phyloP scores from a whole-genome alignment of 1,140 invertebrate species.

The Drosophila busckii region DNA sequence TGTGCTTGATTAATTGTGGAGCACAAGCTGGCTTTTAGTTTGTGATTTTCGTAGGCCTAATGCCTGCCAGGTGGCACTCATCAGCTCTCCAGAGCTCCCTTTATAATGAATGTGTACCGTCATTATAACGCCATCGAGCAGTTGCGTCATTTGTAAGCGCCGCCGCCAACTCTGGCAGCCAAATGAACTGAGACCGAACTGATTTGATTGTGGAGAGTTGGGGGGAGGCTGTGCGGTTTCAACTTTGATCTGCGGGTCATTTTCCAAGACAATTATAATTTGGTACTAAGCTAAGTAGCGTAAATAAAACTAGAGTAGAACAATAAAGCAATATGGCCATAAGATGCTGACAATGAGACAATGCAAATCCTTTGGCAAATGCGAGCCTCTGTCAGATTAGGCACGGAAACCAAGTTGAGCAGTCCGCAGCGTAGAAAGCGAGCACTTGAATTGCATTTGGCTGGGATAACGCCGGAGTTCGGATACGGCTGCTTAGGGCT shows the following conservation, averaged over 20 bases:
- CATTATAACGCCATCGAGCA: constrained; percentile 71
- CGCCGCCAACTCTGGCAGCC: constrained; percentile 11
- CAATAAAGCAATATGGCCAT: constrained; percentile 24
- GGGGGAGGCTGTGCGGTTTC: too few species aligned
- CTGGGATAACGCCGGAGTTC: constrained; percentile 41
- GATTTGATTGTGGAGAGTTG: too few species aligned
- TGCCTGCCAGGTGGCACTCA: constrained; percentile 52
- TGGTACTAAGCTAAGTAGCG: constrained; percentile 22
- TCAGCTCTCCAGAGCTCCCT: constrained; percentile 12
- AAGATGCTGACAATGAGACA: too few species aligned
- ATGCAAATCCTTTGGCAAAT: constrained; percentile 37
- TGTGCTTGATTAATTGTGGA: constrained; percentile 58
- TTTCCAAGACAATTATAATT: constrained; percentile 61
- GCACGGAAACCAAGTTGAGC: constrained; percentile 30
- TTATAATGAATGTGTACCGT: constrained; percentile 54
- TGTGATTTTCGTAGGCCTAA: constrained; percentile 36
- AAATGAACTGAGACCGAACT: neutral
- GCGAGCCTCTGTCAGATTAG: constrained; percentile 32
- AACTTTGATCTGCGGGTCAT: too few species aligned
- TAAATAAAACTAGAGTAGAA: constrained; percentile 10
- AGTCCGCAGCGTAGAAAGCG: neutral
- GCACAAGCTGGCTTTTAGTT: constrained; percentile 6
- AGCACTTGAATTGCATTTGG: neutral
- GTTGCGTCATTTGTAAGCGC: constrained; percentile 65
- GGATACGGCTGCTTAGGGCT: constrained; percentile 39